These are phyloP conservation scores for Leptodactylus fallax DNA, from an alignment of 2,797 vertebrate genomes.

Conservation along the genomic window DNA sequence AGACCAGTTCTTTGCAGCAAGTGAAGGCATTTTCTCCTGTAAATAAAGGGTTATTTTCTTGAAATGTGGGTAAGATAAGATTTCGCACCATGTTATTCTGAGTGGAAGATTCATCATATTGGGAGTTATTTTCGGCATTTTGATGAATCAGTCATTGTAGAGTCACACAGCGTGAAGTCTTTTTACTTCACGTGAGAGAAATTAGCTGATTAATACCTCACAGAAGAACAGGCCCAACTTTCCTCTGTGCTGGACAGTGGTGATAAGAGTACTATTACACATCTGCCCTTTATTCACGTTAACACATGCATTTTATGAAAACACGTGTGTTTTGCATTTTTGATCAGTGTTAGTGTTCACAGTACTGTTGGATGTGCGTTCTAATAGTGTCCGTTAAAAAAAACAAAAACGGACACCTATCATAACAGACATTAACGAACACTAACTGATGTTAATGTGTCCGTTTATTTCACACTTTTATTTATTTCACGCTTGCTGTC, in stretches of 20 bases:
- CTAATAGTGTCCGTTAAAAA: too few relatives aligned
- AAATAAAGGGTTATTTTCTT: slow-evolving; percentile 20
- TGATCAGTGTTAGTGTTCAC: too few relatives aligned
- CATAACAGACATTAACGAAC: too few relatives aligned
- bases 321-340: too few relatives aligned
- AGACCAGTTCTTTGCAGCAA: background rate
- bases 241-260: background rate
- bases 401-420: too few relatives aligned
- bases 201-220: background rate
- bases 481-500: too few relatives aligned
- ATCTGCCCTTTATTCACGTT: too few relatives aligned
- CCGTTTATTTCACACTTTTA: too few relatives aligned
- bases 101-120: slow-evolving; percentile 36
- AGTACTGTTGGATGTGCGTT: too few relatives aligned
- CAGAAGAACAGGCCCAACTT: background rate
- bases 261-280: background rate
- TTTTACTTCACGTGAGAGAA: slow-evolving; percentile 13
- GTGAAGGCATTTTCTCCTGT: background rate
- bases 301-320: too few relatives aligned
- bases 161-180: slow-evolving; percentile 32
- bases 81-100: slow-evolving; percentile 12
- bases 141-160: slow-evolving; percentile 48
- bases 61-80: slow-evolving; percentile 13
- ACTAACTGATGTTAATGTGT: too few relatives aligned
- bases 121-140: slow-evolving; percentile 33